A percentile compares a stretch with the other conserved stretches of the same genome.
Evolutionary conservation across 1,140 invertebrate genomes (phyloP).

Genomic region (Dryas iulia): DNA sequence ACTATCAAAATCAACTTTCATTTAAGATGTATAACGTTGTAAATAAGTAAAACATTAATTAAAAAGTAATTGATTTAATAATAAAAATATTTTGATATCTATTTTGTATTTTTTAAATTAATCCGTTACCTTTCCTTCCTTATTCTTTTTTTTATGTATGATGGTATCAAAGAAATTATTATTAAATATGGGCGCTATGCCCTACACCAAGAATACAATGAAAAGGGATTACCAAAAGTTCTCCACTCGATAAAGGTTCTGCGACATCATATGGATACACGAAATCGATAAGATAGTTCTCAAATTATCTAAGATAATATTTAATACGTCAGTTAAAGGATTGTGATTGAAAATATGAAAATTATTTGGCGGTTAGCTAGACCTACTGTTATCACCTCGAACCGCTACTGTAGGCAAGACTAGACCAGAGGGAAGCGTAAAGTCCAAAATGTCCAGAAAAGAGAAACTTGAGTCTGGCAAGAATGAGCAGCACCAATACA

Average conservation of each 20-base stretch:
- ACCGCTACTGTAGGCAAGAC: neutral
- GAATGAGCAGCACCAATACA: constrained; percentile 36
- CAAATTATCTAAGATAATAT: neutral
- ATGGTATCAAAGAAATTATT: no score
- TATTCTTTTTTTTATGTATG: no score
- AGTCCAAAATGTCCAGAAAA: constrained; percentile 22
- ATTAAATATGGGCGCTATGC: no score
- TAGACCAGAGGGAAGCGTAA: neutral
- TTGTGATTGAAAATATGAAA: neutral
- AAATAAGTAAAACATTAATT: no score
- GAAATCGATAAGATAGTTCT: constrained; percentile 13
- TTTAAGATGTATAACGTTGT: no score
- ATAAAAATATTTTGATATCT: no score
- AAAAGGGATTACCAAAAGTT: neutral
- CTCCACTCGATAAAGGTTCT: neutral
- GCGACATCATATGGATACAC: neutral
- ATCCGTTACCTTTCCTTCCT: no score
- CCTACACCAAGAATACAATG: neutral
- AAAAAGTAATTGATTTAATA: no score
- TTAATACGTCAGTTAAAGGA: neutral
- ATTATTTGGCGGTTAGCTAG: neutral
- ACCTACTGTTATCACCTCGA: neutral
- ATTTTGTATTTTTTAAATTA: no score
- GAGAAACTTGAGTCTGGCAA: constrained; percentile 32
- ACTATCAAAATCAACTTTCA: no score